These are phyloP conservation scores for Oreochromis spilurus DNA, from an alignment of 2,113 vertebrate species.

Conservation along the genomic window DNA sequence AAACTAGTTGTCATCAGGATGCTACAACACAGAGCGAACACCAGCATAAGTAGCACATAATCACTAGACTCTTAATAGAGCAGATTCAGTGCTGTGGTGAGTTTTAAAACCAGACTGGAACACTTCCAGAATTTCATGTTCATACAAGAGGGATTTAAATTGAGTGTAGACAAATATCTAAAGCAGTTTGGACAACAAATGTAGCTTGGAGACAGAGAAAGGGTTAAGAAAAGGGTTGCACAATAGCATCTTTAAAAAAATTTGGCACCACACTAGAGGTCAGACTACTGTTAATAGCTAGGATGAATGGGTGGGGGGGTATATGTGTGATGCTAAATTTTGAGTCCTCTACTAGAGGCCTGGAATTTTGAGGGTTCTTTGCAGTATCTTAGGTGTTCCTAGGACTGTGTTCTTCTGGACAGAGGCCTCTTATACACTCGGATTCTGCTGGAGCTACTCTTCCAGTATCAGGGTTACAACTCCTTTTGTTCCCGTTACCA, in stretches of 20 bases:
- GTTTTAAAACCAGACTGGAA: background rate
- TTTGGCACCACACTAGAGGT: background rate
- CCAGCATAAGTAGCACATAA: background rate
- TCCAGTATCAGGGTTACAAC: background rate
- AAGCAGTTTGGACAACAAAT: background rate
- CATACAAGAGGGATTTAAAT: background rate
- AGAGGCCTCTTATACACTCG: accelerated
- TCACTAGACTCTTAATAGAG: background rate
- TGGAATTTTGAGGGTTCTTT: background rate
- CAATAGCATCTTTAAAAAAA: accelerated
- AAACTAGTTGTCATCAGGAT: background rate
- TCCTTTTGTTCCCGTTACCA: background rate
- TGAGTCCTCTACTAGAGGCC: background rate
- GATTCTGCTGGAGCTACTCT: background rate
- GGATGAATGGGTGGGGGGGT: background rate
- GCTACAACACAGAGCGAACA: background rate
- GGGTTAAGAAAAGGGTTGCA: background rate
- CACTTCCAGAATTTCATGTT: background rate
- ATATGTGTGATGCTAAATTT: background rate
- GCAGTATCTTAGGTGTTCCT: accelerated
- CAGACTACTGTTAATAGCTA: background rate
- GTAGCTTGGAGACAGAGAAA: background rate
- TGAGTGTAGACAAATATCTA: background rate
- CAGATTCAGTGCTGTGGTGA: background rate
- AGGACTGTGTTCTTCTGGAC: background rate